Percentiles rank a stretch among this genome's conserved stretches.
phyloP scores from a whole-genome alignment of 2,797 vertebrate genomes.

The Falco berigora region DNA sequence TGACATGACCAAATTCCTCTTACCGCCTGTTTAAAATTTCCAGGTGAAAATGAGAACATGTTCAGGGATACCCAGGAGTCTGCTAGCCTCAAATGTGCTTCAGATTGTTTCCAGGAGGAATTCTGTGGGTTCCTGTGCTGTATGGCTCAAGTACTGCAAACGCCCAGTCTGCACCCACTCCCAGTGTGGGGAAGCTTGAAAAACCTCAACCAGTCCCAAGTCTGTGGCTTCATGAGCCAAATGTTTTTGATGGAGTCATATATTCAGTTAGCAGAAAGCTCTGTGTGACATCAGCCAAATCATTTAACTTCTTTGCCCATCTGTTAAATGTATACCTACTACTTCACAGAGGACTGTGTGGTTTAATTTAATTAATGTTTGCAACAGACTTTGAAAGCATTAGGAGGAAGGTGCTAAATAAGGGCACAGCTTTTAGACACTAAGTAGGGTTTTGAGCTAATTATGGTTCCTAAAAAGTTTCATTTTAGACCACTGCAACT shows the following conservation, averaged over 20 bases:
- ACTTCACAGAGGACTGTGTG: neutral
- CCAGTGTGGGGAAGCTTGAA: neutral
- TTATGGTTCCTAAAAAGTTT: neutral
- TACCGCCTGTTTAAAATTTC: neutral
- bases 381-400: conserved; percentile 13
- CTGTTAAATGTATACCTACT: conserved; percentile 26
- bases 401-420: neutral
- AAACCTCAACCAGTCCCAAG: neutral
- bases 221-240: neutral
- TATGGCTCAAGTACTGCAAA: neutral
- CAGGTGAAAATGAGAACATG: neutral
- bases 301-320: conserved; percentile 1
- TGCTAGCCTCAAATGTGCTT: neutral
- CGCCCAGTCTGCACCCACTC: neutral
- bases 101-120: neutral
- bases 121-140: neutral
- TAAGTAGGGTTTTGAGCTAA: neutral
- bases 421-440: neutral
- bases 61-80: neutral
- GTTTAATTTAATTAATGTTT: conserved; percentile 32
- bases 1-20: neutral
- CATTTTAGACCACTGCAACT: neutral
- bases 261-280: conserved; percentile 1
- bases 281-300: neutral
- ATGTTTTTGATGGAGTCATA: neutral